Conservation (phyloP, 1,140 invertebrate species). For the Heliothis subflexa region DNA sequence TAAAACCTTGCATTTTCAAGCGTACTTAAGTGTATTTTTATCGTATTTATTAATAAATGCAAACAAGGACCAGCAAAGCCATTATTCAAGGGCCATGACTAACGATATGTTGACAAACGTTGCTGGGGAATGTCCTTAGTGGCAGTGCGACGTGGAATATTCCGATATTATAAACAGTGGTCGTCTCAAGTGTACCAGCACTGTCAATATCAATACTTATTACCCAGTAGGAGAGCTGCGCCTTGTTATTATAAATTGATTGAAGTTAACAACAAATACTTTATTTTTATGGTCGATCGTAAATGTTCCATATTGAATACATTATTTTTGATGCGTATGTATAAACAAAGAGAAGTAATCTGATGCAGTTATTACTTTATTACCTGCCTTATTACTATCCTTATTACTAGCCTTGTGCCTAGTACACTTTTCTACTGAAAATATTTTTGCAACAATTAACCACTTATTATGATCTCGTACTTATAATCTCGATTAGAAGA, state of each 20-base stretch:
- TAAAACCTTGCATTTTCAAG: too few species aligned
- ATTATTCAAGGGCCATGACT: conserved; percentile 24
- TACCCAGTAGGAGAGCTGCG: not conserved
- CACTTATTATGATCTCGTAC: too few species aligned
- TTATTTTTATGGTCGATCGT: not conserved
- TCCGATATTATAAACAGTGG: not conserved
- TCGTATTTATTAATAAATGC: too few species aligned
- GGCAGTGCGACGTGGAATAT: conserved; percentile 31
- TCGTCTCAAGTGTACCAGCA: not conserved
- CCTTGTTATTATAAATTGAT: conserved; percentile 14
- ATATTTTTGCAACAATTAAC: too few species aligned
- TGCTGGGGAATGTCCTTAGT: not conserved
- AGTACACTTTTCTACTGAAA: too few species aligned
- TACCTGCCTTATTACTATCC: too few species aligned
- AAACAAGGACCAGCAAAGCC: conserved; percentile 8
- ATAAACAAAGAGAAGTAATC: too few species aligned
- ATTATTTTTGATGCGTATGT: too few species aligned
- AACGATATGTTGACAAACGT: conserved; percentile 52
- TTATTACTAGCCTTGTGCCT: too few species aligned
- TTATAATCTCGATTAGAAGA: too few species aligned
- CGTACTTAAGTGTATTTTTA: too few species aligned
- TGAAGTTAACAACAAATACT: not conserved
- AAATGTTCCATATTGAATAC: not conserved
- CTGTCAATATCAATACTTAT: conserved; percentile 10
- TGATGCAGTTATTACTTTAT: too few species aligned